Evolutionary conservation across 2,113 vertebrate species (phyloP).

Genomic region (Chitala chitala): DNA sequence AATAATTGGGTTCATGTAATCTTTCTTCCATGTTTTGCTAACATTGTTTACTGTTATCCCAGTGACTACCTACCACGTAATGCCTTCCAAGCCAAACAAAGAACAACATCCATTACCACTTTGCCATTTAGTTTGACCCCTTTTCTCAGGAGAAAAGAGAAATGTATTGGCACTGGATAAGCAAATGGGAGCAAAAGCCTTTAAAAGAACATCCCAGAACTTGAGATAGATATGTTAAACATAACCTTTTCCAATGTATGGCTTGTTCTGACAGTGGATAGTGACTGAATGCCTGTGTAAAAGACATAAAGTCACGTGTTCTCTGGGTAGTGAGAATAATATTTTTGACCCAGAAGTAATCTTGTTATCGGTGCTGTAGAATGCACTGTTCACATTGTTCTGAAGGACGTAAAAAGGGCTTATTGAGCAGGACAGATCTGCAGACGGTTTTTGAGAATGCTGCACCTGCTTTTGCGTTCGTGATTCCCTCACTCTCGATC

Average conservation of each 20-base stretch:
- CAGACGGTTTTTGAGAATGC: constrained; percentile 2
- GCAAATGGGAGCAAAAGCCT: background rate
- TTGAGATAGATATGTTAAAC: background rate
- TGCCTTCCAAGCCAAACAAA: no score
- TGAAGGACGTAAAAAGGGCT: background rate
- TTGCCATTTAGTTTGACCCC: background rate
- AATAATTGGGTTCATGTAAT: constrained; percentile 13
- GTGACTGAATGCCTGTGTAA: no score
- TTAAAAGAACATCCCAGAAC: background rate
- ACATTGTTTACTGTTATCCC: background rate
- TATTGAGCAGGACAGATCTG: background rate
- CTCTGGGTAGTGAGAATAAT: background rate
- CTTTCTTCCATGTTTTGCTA: background rate
- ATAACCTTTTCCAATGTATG: no score
- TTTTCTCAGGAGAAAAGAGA: background rate
- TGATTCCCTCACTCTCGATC: constrained; percentile 7
- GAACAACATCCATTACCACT: no score
- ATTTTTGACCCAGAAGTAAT: constrained; percentile 11
- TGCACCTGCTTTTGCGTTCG: background rate
- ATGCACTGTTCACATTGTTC: background rate
- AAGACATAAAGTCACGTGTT: no score
- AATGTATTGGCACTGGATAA: background rate
- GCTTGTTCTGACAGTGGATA: background rate
- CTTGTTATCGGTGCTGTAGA: background rate
- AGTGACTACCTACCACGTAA: no score